Percentiles rank a stretch among this genome's conserved stretches.
These are phyloP conservation scores for Mythimna vitellina DNA, from an alignment of 2,888 invertebrate species.

Conservation along the genomic window DNA sequence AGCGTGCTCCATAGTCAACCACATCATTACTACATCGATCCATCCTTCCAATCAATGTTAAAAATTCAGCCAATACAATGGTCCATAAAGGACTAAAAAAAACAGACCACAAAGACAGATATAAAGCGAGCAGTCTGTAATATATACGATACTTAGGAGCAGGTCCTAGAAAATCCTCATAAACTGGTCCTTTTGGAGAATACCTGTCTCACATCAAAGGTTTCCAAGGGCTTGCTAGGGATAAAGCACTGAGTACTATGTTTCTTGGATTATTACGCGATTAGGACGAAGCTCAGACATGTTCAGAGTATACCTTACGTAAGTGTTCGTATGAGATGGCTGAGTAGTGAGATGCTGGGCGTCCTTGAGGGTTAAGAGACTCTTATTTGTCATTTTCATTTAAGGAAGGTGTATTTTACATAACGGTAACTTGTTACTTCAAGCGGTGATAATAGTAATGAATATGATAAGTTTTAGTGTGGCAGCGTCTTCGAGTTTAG, in stretches of 20 bases:
- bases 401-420: background rate
- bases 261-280: constrained; percentile 62
- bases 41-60: no score
- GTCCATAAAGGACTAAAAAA: no score
- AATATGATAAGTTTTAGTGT: background rate
- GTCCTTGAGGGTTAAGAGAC: background rate
- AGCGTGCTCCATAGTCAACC: no score
- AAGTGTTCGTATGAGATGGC: constrained; percentile 37
- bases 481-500: background rate
- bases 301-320: constrained; percentile 41
- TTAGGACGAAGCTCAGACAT: constrained; percentile 56
- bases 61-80: no score
- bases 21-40: no score
- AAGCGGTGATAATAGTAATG: background rate
- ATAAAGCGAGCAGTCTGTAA: no score
- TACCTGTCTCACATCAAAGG: constrained; percentile 18
- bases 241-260: constrained; percentile 55
- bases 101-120: no score
- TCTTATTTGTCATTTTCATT: constrained; percentile 19
- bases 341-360: constrained; percentile 19
- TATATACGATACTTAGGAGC: no score
- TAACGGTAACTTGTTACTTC: background rate
- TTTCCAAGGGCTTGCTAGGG: constrained; percentile 34
- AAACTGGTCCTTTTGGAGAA: constrained; percentile 36
- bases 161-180: background rate